phyloP scores from a whole-genome alignment of 2,888 invertebrate species.

The Sarcophaga variegata region DNA sequence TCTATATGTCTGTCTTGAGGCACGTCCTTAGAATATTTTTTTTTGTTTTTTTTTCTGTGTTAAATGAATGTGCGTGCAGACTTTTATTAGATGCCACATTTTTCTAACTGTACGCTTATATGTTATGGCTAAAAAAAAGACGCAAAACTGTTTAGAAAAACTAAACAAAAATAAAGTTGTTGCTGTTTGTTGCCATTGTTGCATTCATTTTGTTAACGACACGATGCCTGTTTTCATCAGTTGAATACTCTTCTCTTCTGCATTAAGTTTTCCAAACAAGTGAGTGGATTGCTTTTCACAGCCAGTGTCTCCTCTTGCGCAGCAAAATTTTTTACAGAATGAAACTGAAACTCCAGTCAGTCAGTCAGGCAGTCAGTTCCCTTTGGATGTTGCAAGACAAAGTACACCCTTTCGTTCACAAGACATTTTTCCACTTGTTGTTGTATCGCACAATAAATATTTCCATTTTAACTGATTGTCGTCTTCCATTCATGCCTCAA shows the following conservation, averaged over 20 bases:
- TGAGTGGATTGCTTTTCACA: slow-evolving; percentile 1
- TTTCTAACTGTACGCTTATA: slow-evolving; percentile 62
- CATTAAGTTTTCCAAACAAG: slow-evolving; percentile 28
- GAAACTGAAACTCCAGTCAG: slow-evolving; percentile 24
- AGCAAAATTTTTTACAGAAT: background rate
- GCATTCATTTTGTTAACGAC: slow-evolving; percentile 64
- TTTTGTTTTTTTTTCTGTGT: background rate
- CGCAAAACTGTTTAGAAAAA: background rate
- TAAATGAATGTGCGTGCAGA: slow-evolving; percentile 64
- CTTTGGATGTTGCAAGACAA: slow-evolving; percentile 4
- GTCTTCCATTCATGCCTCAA: slow-evolving; percentile 26
- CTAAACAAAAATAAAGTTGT: background rate
- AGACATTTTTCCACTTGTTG: background rate
- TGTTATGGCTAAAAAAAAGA: background rate
- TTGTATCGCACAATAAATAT: slow-evolving; percentile 30
- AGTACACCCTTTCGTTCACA: slow-evolving; percentile 31
- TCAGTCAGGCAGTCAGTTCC: background rate
- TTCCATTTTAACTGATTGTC: slow-evolving; percentile 45
- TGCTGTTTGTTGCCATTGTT: slow-evolving; percentile 45
- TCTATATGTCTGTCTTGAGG: slow-evolving; percentile 4
- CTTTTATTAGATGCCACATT: slow-evolving; percentile 63
- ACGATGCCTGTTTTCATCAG: slow-evolving; percentile 64
- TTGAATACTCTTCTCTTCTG: slow-evolving; percentile 41
- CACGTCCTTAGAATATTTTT: slow-evolving; percentile 1
- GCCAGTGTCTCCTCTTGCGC: background rate